Conservation (phyloP, 2,888 invertebrate genomes). For the Prosapia bicincta region DNA sequence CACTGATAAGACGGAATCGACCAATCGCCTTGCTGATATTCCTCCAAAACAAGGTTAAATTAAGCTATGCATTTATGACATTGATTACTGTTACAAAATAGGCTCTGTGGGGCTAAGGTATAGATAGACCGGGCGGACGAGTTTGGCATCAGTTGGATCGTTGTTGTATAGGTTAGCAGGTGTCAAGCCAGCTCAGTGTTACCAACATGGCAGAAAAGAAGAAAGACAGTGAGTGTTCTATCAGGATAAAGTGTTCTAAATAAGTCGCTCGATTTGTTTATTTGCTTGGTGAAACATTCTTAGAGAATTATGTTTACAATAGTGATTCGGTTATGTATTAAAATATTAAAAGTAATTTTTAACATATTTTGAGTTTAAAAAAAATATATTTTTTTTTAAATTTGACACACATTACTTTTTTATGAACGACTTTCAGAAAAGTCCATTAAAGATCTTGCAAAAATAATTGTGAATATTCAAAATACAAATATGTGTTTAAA, state of each 20-base stretch:
- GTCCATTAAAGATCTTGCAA: too few species aligned
- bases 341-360: too few species aligned
- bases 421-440: too few species aligned
- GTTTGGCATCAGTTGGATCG: not conserved
- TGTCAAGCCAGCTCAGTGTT: constrained; percentile 2
- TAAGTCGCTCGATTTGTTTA: not conserved
- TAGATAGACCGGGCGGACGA: not conserved
- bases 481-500: too few species aligned
- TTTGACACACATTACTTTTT: too few species aligned
- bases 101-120: not conserved
- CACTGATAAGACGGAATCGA: not conserved
- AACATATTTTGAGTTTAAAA: too few species aligned
- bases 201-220: not conserved
- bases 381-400: too few species aligned
- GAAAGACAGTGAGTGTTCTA: not conserved
- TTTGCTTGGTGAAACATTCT: too few species aligned
- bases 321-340: too few species aligned
- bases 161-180: not conserved
- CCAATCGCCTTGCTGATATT: not conserved
- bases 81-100: not conserved
- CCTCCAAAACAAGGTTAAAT: not conserved
- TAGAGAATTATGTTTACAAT: too few species aligned
- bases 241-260: not conserved
- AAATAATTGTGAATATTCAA: too few species aligned
- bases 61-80: not conserved